Conservation (phyloP, 30 jellyfish, hydroid and myxozoan genomes). For the Nemopilema nomurai region DNA sequence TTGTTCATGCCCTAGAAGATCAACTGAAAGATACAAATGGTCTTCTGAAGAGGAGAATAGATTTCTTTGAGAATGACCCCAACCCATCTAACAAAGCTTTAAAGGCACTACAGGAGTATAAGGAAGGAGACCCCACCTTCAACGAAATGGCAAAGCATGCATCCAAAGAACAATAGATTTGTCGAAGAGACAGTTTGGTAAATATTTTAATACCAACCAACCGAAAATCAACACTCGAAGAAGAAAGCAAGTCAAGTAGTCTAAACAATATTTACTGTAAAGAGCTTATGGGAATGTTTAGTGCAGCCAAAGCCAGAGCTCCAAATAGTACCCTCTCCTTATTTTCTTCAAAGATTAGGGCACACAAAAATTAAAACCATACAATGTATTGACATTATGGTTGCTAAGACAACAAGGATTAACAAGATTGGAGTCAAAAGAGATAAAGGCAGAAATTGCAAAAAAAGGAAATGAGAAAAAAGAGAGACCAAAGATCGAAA, state of each 20-base stretch:
- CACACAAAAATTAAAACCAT: slow-evolving; percentile 26
- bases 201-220: neutral
- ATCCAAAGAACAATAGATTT: neutral
- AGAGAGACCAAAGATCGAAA: slow-evolving; percentile 19
- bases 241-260: slow-evolving; percentile 19
- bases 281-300: slow-evolving; percentile 44
- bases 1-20: neutral
- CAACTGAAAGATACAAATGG: neutral
- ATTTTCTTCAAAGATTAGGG: slow-evolving; percentile 20
- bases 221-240: too few species aligned
- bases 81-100: neutral
- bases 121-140: neutral
- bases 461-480: too few species aligned
- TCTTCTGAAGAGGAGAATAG: too few species aligned
- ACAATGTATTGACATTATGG: slow-evolving; percentile 27
- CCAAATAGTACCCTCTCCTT: slow-evolving; percentile 24
- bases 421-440: neutral
- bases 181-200: neutral
- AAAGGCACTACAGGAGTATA: slow-evolving; percentile 7
- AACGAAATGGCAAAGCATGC: slow-evolving; percentile 19
- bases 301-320: slow-evolving; percentile 44
- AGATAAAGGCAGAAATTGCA: slow-evolving; percentile 13
- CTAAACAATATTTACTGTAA: slow-evolving; percentile 32
- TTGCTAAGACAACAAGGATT: neutral
- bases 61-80: slow-evolving; percentile 4